These are phyloP conservation scores for Arrhopalites spinosus DNA, from an alignment of 2,888 invertebrate species.

Conservation along the genomic window DNA sequence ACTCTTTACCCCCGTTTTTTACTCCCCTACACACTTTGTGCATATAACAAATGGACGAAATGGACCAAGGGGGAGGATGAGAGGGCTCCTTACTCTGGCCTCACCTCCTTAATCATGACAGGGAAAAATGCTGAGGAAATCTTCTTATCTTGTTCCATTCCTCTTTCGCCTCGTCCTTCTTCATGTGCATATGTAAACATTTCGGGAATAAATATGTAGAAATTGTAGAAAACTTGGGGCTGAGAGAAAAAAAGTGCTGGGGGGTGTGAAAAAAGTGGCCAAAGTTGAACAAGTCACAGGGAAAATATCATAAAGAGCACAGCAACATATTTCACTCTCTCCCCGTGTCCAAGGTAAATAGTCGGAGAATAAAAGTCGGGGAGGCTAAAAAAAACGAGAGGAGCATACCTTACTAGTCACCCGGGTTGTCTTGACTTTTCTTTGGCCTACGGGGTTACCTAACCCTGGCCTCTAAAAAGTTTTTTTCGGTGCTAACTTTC, in stretches of 20 bases:
- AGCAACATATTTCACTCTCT: constrained; percentile 20
- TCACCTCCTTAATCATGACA: background rate
- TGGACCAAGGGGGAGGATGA: constrained; percentile 1
- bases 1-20: too few relatives aligned
- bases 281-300: background rate
- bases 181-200: background rate
- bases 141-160: background rate
- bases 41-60: background rate
- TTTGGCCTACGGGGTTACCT: constrained; percentile 5
- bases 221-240: too few relatives aligned
- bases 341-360: constrained; percentile 26
- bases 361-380: background rate
- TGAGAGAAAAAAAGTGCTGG: too few relatives aligned
- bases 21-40: too few relatives aligned
- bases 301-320: constrained; percentile 12
- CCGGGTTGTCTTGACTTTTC: constrained; percentile 35
- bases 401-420: constrained; percentile 26
- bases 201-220: too few relatives aligned
- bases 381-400: background rate
- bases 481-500: too few relatives aligned
- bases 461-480: constrained; percentile 26
- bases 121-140: background rate
- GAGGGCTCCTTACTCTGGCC: background rate
- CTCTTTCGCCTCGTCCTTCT: background rate
- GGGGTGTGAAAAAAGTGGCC: too few relatives aligned